A percentile compares a stretch with the other conserved stretches of the same genome.
Conservation (phyloP, 1,140 invertebrate species). For the Acyrthosiphon pisum region DNA sequence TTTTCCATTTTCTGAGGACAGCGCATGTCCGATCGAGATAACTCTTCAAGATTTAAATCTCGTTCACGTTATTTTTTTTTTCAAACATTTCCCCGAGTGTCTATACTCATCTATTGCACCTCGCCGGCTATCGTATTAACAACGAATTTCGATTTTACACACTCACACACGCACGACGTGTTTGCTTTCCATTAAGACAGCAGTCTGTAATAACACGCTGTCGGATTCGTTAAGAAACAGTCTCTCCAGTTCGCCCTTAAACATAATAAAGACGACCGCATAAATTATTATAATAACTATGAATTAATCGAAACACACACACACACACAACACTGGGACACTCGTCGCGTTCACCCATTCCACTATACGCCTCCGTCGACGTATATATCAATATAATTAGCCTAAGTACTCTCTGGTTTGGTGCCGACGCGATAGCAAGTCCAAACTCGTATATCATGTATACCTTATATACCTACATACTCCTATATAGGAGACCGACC, state of each 20-base stretch:
- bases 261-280: not conserved
- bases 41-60: not conserved
- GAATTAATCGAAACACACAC: not conserved
- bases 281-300: constrained; percentile 31
- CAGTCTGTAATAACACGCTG: constrained; percentile 7
- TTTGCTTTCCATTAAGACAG: constrained; percentile 13
- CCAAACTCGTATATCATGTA: not conserved
- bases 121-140: not conserved
- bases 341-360: not conserved
- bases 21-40: not conserved
- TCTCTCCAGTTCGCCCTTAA: not conserved
- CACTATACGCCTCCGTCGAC: not conserved
- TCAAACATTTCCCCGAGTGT: not conserved
- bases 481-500: not conserved
- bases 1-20: not conserved
- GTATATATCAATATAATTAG: constrained; percentile 19
- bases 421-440: not conserved
- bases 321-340: not conserved
- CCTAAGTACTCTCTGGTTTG: constrained; percentile 12
- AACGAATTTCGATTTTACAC: constrained; percentile 23
- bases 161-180: not conserved
- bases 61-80: not conserved
- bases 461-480: not conserved
- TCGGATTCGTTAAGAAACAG: constrained; percentile 5
- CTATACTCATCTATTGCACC: not conserved